Evolutionary conservation across 2,797 vertebrate genomes (phyloP).

Genomic region (Syngnathus rostellatus): DNA sequence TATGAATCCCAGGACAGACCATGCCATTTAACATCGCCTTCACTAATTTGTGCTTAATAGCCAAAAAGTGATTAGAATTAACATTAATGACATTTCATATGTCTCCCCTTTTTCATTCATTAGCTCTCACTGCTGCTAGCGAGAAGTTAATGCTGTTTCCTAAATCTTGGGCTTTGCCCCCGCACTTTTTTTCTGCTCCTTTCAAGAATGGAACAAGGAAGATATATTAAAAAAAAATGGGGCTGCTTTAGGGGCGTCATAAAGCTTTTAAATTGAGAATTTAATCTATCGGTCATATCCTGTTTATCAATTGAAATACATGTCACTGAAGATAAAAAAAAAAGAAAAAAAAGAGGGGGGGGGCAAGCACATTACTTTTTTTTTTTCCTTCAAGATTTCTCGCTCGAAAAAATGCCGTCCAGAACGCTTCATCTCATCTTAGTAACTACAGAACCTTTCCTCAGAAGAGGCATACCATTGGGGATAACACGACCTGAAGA

Average conservation of each 20-base stretch:
- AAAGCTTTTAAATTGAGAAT: constrained; percentile 55
- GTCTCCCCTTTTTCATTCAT: constrained; percentile 63
- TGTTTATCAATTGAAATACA: constrained; percentile 58
- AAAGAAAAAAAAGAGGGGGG: neutral
- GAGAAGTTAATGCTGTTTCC: constrained; percentile 55
- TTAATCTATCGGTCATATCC: constrained; percentile 60
- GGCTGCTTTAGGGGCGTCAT: constrained; percentile 10
- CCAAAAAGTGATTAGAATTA: constrained; percentile 77
- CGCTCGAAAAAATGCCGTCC: constrained; percentile 49
- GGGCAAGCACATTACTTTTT: too few relatives aligned
- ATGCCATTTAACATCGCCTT: constrained; percentile 76
- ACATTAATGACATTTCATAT: constrained; percentile 74
- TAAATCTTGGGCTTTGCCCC: constrained; percentile 38
- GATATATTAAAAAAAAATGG: constrained; percentile 32
- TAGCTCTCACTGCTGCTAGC: constrained; percentile 53
- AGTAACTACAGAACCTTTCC: constrained; percentile 17
- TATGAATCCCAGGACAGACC: constrained; percentile 72
- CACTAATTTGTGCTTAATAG: constrained; percentile 76
- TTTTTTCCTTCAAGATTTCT: constrained; percentile 31
- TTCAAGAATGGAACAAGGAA: constrained; percentile 48
- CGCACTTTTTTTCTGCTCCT: constrained; percentile 29
- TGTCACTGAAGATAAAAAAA: constrained; percentile 57
- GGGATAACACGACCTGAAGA: constrained; percentile 39
- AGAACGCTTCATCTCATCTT: constrained; percentile 47
- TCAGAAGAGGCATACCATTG: constrained; percentile 37